phyloP scores from a whole-genome alignment of 2,888 invertebrate genomes.

The Gortyna flavago region DNA sequence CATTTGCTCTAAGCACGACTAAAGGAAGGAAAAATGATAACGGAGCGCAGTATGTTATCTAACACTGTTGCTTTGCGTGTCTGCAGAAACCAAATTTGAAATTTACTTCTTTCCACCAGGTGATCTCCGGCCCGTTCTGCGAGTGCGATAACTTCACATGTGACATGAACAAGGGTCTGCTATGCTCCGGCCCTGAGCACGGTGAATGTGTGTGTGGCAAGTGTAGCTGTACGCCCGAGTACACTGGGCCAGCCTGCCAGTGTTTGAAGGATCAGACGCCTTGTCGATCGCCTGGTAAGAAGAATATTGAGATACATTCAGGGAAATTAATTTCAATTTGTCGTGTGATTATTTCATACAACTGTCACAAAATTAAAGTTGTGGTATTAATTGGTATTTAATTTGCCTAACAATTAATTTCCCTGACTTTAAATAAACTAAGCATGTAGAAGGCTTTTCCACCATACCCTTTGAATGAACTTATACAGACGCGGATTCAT shows the following conservation, averaged over 20 bases:
- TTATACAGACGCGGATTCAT: background rate
- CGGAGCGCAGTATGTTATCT: background rate
- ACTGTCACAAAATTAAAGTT: background rate
- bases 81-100: background rate
- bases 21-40: background rate
- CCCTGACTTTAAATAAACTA: background rate
- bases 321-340: background rate
- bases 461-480: background rate
- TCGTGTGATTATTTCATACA: background rate
- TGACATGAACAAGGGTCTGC: slow-evolving; percentile 94
- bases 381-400: background rate
- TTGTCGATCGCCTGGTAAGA: slow-evolving; percentile 89
- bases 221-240: slow-evolving; percentile 95
- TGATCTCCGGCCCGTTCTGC: slow-evolving; percentile 95
- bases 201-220: slow-evolving; percentile 97
- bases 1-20: background rate
- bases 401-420: background rate
- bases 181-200: slow-evolving; percentile 95
- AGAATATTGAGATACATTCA: background rate
- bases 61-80: background rate
- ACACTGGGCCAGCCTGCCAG: slow-evolving; percentile 95
- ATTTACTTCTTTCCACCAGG: slow-evolving; percentile 75
- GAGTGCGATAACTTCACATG: slow-evolving; percentile 99
- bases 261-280: slow-evolving; percentile 94
- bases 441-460: background rate